Evolutionary conservation across 2,888 invertebrate species (phyloP), one percentile per base, ranked within the genome.

Genomic region (Thecocarcelia acutangulata): DNA sequence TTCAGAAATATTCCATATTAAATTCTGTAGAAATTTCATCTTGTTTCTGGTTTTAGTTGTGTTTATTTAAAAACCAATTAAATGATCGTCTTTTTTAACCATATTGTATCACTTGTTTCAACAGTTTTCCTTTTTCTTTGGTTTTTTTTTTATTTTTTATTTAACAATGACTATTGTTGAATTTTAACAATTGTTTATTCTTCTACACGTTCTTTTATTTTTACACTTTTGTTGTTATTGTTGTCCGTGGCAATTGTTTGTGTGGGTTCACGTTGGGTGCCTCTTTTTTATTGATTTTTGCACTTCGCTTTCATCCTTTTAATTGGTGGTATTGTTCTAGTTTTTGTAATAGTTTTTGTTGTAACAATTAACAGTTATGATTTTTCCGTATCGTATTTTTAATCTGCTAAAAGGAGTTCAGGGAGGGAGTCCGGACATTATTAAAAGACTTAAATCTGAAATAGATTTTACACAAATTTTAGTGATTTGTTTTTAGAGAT

Each of bases 271-370:
- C 17, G 40, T 61, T 24, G 24, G 61, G 61, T 59, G 42, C 37
- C 19, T 37, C 13, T 50, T 64, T 9, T 33, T 33, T 66, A 52
- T 76, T 68, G 21, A 63, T 58, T 66, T 24, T 74, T 48, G 17
- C 64, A 58, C 64, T 66, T 42, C 46, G 15, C n/a, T 28, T 68
- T 69, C 58, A 66, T 56, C 50, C 21, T 33, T 69, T 64, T 78
- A 74, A 82, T 82, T 78, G 69, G 24, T 54, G 64, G 52, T 66
- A 70, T 82, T 82, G 74, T 74, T 70, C 70, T 46, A 77, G 69
- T 73, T 81, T 54, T 56, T 50, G 40, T 69, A 52, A n/a, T 72
- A 61, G 59, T 68, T 54, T 9, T 33, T 33, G 9, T 9, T 33
- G 9, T 9, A 33, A 33, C 33, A 33, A 33, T 33, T 33, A 33